phyloP scores from a whole-genome alignment of 2,797 vertebrate species.

The Danio tinwini region DNA sequence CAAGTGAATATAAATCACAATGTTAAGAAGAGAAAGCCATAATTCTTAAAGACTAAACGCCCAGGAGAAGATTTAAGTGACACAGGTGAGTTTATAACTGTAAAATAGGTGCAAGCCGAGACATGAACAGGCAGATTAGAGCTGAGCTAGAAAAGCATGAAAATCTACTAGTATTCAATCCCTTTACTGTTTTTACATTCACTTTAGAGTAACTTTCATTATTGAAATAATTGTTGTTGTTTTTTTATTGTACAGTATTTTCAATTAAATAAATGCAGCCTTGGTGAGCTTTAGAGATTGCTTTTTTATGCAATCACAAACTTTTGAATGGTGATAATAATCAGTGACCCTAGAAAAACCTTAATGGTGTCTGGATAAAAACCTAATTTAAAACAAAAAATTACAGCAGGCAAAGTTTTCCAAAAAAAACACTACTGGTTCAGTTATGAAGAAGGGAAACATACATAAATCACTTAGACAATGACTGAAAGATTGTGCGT shows the following conservation, averaged over 20 bases:
- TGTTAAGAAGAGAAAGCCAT: background rate
- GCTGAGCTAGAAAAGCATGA: constrained; percentile 23
- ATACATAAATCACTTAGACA: constrained; percentile 15
- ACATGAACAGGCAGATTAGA: constrained; percentile 34
- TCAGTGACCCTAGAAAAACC: background rate
- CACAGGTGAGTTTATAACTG: constrained; percentile 11
- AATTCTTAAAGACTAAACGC: background rate
- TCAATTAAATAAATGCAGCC: background rate
- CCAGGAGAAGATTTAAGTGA: constrained; percentile 11
- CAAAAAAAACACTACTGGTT: background rate
- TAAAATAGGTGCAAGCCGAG: constrained; percentile 21
- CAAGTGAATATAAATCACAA: background rate
- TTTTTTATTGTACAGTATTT: background rate
- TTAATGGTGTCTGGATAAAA: background rate
- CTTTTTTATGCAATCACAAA: background rate
- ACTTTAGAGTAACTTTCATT: background rate
- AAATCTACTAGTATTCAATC: constrained; percentile 10
- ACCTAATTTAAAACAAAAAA: background rate
- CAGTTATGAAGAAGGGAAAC: background rate
- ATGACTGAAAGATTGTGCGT: constrained; percentile 11
- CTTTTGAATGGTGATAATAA: background rate
- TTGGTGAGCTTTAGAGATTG: background rate
- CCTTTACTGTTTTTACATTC: constrained; percentile 5
- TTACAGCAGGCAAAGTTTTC: background rate
- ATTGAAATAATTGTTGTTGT: background rate